Base-by-base conservation (phyloP, 1,140 invertebrate genomes). In the Watersipora subatra region DNA sequence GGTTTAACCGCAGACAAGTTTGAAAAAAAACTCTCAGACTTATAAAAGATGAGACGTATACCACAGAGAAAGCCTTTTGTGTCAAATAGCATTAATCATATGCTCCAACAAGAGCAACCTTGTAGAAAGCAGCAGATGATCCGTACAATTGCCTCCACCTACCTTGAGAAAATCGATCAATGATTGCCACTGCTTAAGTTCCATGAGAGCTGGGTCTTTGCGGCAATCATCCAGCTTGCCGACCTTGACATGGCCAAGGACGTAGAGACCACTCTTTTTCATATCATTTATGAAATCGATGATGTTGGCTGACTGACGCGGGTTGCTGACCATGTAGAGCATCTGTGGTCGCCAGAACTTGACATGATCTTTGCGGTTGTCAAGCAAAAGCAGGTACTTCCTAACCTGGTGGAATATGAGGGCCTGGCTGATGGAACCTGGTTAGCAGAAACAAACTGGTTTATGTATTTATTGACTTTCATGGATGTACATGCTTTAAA, bases 301-400 rank as follows among this genome's bases (percentile, higher is more conserved):
- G 2, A 99, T 80, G 0, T 93, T 89, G 73, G 91, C 90, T 1
- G 86, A 85, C 7, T 90, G 88, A n/a, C 93, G 82, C 1, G 95
- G 94, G 67, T 91, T 93, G 0, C 89, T 86, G 2, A 99, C 88
- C 78, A 99, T 83, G 0, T 99, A 80, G 12, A 99, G 78, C 78
- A 99, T 91, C 82, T 99, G 96, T 0, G 96, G 96, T 27, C 96
- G 82, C 97, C 97, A 99, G 80, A 94, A 99, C 81, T 98, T 99
- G 0, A 99, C 93, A 78, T 99, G 96, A 76, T 96, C 91, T 70
- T 98, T 96, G 2, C 96, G 84, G 1, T 89, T 89, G 79, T 99
- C 96, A 72, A 99, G 79, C 76, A 99, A 86, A 0, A 99, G 77
- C 2, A 99, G 82, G 80, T 99, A 99, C 79, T 99, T 99, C 55